Evolutionary conservation across 2,797 vertebrate species (phyloP), one percentile per base, ranked within the genome.

Genomic region (Lagocephalus sceleratus): DNA sequence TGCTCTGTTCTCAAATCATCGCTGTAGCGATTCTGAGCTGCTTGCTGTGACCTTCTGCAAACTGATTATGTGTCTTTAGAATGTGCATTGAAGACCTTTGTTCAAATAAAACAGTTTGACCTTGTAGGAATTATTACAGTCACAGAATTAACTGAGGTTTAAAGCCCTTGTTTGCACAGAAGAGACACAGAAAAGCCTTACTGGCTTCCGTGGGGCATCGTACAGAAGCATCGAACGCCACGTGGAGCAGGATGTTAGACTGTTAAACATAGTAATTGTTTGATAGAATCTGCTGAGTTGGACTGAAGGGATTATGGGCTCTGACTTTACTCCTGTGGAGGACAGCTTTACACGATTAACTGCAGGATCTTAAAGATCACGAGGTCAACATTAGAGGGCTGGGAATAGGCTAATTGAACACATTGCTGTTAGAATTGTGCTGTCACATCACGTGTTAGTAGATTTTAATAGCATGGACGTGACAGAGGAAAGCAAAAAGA

Each of bases 121-220:
- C 63, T 68, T 57, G 54, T 44, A 20, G 20, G 21, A 49, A 41
- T 5, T 1, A 57, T 55, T 63, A 10, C 48, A 75, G 52, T 66
- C 15, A 58, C 25, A 48, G 53, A 17, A 21, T 39, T 2, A 20
- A 56, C 45, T 5, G 8, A 22, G 51, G 7, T 52, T 60, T 25
- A 25, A 57, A 12, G 12, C 12, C 32, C 32, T 12, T 14, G 14
- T 35, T 35, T 35, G 32, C 9, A 14, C 3, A 35, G 55, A 76
- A 67, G 67, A 76, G 71, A 82, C 60, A 46, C 54, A 60, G 62
- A 84, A 72, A 66, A 68, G 81, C 54, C 81, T 83, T 75, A 8
- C 51, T 2, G 25, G 38, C 64, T 47, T 71, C 71, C 32, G 50
- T 0, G 22, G 52, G 66, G 69, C 57, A 51, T 2, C 55, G 66